Evolutionary conservation across 2,797 vertebrate genomes (phyloP).

Genomic region (Megalops cyprinoides): DNA sequence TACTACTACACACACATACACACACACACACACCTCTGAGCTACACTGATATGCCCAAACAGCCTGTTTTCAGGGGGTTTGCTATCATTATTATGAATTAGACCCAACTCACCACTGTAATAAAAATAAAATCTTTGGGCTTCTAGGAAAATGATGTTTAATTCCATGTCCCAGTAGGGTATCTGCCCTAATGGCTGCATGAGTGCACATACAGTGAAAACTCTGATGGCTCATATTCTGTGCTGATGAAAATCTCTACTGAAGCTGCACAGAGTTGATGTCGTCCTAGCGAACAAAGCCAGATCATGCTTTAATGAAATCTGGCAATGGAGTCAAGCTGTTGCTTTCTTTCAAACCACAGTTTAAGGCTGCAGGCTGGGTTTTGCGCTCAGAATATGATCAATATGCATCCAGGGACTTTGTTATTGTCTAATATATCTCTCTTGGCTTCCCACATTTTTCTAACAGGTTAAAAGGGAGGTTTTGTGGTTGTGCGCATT

Average conservation of each 20-base stretch:
- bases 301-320: conserved; percentile 14
- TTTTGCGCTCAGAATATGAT: background rate
- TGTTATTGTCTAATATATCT: background rate
- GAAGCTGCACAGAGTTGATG: background rate
- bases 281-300: background rate
- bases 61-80: too few species aligned
- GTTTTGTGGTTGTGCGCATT: conserved; percentile 1
- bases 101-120: background rate
- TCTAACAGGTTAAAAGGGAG: background rate
- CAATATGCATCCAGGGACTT: background rate
- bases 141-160: background rate
- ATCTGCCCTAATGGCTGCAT: background rate
- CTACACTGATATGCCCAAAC: too few species aligned
- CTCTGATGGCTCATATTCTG: background rate
- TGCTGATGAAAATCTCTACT: background rate
- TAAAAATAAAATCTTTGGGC: background rate
- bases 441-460: background rate
- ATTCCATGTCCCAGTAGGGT: background rate
- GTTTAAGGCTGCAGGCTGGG: background rate
- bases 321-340: background rate
- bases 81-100: too few species aligned
- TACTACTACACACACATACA: too few species aligned
- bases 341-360: background rate
- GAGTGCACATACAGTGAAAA: background rate
- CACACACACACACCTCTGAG: too few species aligned